Percentiles rank a stretch among this genome's conserved stretches.
Evolutionary conservation across 2,888 invertebrate genomes (phyloP).

Genomic region (Eupithecia subfuscata): DNA sequence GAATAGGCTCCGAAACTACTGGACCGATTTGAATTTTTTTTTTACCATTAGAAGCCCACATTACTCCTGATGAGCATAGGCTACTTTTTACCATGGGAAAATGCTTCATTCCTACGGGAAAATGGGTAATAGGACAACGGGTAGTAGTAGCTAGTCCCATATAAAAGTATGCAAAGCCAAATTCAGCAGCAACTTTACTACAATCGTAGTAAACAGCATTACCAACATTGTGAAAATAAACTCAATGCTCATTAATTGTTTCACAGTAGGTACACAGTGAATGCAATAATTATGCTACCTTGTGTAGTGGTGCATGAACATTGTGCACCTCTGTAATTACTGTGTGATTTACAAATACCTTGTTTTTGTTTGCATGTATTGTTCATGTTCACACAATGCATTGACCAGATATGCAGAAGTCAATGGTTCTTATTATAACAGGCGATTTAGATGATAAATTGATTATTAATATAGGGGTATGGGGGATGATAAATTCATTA

Average conservation of each 20-base stretch:
- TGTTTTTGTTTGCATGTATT: slow-evolving; percentile 38
- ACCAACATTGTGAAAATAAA: slow-evolving; percentile 38
- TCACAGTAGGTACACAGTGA: slow-evolving; percentile 40
- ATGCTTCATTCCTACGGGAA: too few relatives aligned
- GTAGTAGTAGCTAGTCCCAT: too few relatives aligned
- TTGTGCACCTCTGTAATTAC: slow-evolving; percentile 47
- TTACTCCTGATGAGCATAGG: too few relatives aligned
- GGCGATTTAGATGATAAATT: background rate
- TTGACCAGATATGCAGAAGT: slow-evolving; percentile 29
- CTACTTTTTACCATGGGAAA: too few relatives aligned
- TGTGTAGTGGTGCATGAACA: slow-evolving; percentile 53
- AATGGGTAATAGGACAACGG: too few relatives aligned
- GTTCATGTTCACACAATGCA: slow-evolving; percentile 34
- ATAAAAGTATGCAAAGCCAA: background rate
- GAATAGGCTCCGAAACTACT: too few relatives aligned
- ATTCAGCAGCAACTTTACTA: background rate
- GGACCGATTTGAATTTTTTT: too few relatives aligned
- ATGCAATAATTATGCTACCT: slow-evolving; percentile 49
- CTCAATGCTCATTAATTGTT: slow-evolving; percentile 26
- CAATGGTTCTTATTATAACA: slow-evolving; percentile 14
- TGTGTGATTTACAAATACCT: slow-evolving; percentile 42
- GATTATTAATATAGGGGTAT: too few relatives aligned
- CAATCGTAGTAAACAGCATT: background rate
- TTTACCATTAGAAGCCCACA: too few relatives aligned
- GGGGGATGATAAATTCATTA: too few relatives aligned